A percentile compares a stretch with the other conserved stretches of the same genome.
These are phyloP conservation scores for Parazoanthus atlanticus DNA, from an alignment of 92 coral and sea anemone genomes.

Conservation along the genomic window DNA sequence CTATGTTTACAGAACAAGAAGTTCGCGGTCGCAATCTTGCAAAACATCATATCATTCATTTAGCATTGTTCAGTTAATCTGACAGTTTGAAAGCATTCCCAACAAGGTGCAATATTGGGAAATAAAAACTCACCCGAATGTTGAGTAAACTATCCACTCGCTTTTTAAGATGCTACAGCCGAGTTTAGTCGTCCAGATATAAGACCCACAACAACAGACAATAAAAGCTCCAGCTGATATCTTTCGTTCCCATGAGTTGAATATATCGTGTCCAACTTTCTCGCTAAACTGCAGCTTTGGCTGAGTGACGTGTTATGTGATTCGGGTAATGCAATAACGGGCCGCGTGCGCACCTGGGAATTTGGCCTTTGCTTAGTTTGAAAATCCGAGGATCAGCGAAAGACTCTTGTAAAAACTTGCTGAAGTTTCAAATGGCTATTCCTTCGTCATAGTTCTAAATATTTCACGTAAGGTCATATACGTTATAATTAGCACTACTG, in stretches of 20 bases:
- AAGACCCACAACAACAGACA: not conserved
- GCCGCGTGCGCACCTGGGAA: not conserved
- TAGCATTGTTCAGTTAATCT: slow-evolving; percentile 2
- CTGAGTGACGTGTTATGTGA: slow-evolving; percentile 9
- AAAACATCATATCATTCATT: slow-evolving; percentile 15
- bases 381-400: not conserved
- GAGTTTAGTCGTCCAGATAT: not conserved
- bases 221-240: not conserved
- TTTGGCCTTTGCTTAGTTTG: slow-evolving; percentile 16
- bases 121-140: slow-evolving; percentile 34
- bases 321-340: not conserved
- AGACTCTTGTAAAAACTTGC: not conserved
- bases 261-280: not conserved
- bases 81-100: slow-evolving; percentile 15
- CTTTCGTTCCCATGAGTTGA: not conserved
- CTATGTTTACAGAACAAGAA: slow-evolving; percentile 17
- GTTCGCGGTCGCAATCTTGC: slow-evolving; percentile 8
- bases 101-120: not conserved
- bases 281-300: not conserved
- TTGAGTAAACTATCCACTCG: not conserved
- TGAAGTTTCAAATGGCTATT: not conserved
- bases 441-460: not conserved
- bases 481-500: slow-evolving; percentile 25
- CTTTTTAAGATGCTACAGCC: not conserved
- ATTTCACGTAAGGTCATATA: slow-evolving; percentile 11